Conservation (phyloP, 2,113 vertebrate genomes). For the Tragelaphus scriptus region DNA sequence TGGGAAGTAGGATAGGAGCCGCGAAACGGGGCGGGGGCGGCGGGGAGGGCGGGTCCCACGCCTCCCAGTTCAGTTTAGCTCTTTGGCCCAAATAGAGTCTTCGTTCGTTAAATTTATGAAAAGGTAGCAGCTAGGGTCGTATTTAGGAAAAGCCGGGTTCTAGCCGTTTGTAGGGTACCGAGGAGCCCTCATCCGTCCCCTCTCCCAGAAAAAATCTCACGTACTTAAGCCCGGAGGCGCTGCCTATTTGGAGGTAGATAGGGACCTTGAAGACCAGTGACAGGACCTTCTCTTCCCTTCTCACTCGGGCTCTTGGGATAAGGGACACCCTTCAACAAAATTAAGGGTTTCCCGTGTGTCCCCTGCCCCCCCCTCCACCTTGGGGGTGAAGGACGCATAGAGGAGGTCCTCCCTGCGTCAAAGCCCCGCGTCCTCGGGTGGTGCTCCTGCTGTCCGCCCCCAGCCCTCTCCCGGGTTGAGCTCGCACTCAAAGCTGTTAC, state of each 20-base stretch:
- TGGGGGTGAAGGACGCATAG: too few species aligned
- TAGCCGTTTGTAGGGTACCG: background rate
- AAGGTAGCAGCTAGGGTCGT: background rate
- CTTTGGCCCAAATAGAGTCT: background rate
- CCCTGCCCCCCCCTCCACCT: background rate
- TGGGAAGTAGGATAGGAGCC: background rate
- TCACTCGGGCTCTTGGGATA: background rate
- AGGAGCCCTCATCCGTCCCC: background rate
- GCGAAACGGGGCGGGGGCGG: fast-evolving
- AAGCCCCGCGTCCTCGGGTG: background rate
- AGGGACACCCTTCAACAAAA: background rate
- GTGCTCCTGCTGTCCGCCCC: background rate
- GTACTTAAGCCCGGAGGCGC: background rate
- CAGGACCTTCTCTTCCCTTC: background rate
- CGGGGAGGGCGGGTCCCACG: too few species aligned
- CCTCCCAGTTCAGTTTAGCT: background rate
- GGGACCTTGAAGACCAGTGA: background rate
- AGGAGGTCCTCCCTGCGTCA: background rate
- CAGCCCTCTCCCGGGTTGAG: background rate
- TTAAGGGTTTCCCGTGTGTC: background rate
- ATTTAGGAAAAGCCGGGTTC: background rate
- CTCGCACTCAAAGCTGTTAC: background rate
- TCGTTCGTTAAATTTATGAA: background rate
- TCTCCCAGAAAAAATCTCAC: background rate
- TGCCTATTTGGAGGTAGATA: background rate